Conservation (phyloP, 2,797 vertebrate species). For the Gallinago solitaria region DNA sequence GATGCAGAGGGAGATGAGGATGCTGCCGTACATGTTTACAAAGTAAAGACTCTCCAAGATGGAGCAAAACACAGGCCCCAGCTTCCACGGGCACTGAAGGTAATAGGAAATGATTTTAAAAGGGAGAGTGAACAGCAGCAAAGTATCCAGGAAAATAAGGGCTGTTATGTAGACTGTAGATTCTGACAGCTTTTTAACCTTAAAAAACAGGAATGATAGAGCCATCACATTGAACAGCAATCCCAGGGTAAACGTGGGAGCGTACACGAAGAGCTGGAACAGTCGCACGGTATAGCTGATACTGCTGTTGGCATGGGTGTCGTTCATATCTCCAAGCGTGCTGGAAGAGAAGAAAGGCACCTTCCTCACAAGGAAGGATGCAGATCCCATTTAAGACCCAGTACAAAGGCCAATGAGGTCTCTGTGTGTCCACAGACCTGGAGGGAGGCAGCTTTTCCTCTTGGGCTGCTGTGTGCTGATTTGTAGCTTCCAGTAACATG, state of each 20-base stretch:
- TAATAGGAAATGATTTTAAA: conserved; percentile 78
- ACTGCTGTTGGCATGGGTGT: background rate
- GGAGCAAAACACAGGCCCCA: conserved; percentile 69
- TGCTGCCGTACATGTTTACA: conserved; percentile 81
- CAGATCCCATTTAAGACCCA: accelerated
- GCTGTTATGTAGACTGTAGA: conserved; percentile 74
- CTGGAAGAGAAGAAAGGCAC: conserved; percentile 9
- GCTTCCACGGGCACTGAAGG: background rate
- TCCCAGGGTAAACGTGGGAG: conserved; percentile 71
- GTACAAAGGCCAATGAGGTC: background rate
- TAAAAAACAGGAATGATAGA: conserved; percentile 70
- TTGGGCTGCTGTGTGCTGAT: background rate
- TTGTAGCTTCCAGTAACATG: background rate
- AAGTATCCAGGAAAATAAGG: conserved; percentile 76
- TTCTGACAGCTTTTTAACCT: conserved; percentile 71
- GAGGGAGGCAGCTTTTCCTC: background rate
- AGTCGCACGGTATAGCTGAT: background rate
- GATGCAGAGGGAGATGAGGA: conserved; percentile 77
- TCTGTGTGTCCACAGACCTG: background rate
- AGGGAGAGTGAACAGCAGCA: conserved; percentile 78
- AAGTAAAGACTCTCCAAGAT: conserved; percentile 79
- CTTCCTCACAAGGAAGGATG: background rate
- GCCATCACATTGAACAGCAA: conserved; percentile 74
- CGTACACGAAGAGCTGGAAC: conserved; percentile 72
- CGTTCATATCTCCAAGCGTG: conserved; percentile 5